phyloP scores from a whole-genome alignment of 2,888 invertebrate genomes.

The Panzeria rudis region DNA sequence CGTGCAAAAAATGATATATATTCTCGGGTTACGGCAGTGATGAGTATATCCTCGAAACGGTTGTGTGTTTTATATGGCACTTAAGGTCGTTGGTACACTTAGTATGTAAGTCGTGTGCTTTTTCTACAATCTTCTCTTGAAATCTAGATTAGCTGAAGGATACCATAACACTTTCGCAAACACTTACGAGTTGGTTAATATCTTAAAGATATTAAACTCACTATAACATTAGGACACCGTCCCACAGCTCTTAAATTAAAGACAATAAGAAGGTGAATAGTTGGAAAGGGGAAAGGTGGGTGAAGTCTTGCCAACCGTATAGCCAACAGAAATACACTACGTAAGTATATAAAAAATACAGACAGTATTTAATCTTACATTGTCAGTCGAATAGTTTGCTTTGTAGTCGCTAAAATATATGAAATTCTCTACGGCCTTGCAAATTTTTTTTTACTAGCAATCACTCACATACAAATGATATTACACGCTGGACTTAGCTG shows the following conservation, averaged over 20 bases:
- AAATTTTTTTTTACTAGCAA: slow-evolving; percentile 30
- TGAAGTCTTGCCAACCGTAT: slow-evolving; percentile 50
- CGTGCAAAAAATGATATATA: no score
- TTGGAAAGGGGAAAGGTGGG: not conserved
- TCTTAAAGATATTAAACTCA: not conserved
- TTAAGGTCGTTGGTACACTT: no score
- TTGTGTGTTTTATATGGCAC: no score
- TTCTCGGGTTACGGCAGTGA: no score
- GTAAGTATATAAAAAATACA: slow-evolving; percentile 21
- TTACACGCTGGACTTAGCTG: slow-evolving; percentile 51
- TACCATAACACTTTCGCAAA: no score
- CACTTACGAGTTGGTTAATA: no score
- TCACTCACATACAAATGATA: slow-evolving; percentile 13
- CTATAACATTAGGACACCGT: not conserved
- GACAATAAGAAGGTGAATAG: slow-evolving; percentile 9
- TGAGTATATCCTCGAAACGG: no score
- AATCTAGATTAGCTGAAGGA: no score
- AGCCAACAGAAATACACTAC: slow-evolving; percentile 24
- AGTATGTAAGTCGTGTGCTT: no score
- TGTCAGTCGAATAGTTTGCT: slow-evolving; percentile 40
- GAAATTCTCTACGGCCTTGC: slow-evolving; percentile 67
- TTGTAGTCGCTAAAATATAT: slow-evolving; percentile 40
- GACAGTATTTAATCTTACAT: slow-evolving; percentile 55
- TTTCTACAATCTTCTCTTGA: no score
- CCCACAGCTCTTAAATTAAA: slow-evolving; percentile 1